Percentiles rank a stretch among this genome's conserved stretches.
Evolutionary conservation across 2,113 vertebrate species (phyloP).

Genomic region (Cricetomys ansorgei): DNA sequence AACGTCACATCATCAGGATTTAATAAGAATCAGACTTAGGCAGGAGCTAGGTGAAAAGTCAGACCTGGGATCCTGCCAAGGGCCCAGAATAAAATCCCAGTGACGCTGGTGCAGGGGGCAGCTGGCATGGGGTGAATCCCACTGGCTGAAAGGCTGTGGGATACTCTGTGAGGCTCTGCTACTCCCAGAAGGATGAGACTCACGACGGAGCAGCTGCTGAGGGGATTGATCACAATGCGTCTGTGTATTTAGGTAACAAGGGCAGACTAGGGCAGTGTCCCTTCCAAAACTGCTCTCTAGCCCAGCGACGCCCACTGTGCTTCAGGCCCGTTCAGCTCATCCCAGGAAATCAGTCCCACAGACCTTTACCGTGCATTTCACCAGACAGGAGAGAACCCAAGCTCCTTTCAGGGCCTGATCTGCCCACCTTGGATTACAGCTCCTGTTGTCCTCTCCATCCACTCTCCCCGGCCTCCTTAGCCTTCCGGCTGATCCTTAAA

Average conservation of each 20-base stretch:
- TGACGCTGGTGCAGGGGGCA: background rate
- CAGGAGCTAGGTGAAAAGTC: conserved; percentile 53
- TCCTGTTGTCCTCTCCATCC: background rate
- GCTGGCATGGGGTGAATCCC: background rate
- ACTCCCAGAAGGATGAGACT: background rate
- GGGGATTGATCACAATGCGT: background rate
- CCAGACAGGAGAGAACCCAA: background rate
- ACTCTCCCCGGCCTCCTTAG: background rate
- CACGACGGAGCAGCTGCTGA: background rate
- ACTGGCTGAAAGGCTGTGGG: background rate
- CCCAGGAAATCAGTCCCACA: background rate
- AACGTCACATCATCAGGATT: conserved; percentile 43
- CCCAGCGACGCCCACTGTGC: background rate
- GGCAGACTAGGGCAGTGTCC: background rate
- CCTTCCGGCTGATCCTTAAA: background rate
- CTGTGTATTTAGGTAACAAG: background rate
- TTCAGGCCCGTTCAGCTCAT: background rate
- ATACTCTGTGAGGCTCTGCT: background rate
- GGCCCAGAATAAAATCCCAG: background rate
- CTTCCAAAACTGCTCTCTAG: background rate
- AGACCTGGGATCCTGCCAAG: background rate
- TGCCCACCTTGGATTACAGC: background rate
- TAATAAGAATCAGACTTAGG: conserved; percentile 56
- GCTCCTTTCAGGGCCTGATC: background rate
- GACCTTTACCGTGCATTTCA: background rate